phyloP scores from a whole-genome alignment of 2,888 invertebrate species.

The Netelia virgata region DNA sequence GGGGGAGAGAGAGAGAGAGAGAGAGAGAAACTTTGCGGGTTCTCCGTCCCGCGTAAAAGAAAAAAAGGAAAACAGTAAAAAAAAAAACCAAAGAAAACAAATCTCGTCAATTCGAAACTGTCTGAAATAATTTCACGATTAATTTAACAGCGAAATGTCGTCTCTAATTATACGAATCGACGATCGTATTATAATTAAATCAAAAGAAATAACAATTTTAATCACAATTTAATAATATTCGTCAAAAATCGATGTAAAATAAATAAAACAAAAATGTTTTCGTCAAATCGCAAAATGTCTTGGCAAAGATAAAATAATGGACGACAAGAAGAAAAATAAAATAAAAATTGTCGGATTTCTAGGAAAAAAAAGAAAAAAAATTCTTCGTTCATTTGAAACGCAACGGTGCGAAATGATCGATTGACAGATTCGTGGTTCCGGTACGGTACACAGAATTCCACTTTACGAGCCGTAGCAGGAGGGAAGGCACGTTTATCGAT shows the following conservation, averaged over 20 bases:
- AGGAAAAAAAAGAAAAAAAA: not conserved
- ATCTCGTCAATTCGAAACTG: not conserved
- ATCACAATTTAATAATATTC: too few species aligned
- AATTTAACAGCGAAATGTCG: too few species aligned
- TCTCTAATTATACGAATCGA: too few species aligned
- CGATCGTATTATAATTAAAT: too few species aligned
- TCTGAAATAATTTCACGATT: too few species aligned
- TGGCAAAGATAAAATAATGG: too few species aligned
- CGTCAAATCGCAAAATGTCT: too few species aligned
- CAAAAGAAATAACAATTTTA: too few species aligned
- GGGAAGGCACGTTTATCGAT: slow-evolving; percentile 31
- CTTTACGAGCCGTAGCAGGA: not conserved
- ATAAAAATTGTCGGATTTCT: not conserved
- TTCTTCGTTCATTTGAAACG: not conserved
- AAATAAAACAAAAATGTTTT: not conserved
- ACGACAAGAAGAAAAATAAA: not conserved
- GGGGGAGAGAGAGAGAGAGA: not conserved
- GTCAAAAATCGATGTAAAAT: too few species aligned
- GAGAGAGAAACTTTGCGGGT: not conserved
- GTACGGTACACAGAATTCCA: slow-evolving; percentile 30
- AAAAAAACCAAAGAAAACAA: not conserved
- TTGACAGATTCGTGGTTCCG: not conserved
- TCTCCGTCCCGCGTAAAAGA: not conserved
- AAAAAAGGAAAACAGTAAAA: not conserved
- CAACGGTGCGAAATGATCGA: not conserved